Conservation (phyloP, 2,113 vertebrate species). For the Cavia aperea region DNA sequence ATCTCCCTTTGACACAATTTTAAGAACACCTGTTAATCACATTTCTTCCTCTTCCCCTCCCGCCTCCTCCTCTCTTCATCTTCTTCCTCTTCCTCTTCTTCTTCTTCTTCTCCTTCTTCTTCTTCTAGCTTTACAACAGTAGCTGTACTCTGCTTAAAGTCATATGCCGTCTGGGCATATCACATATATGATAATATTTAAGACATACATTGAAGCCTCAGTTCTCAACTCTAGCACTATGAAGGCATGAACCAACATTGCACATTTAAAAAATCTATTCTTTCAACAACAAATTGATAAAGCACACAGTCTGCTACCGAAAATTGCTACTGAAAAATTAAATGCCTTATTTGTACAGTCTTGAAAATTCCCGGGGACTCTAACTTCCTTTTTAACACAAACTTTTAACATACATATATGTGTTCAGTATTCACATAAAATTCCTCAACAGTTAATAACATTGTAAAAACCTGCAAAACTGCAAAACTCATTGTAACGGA, state of each 20-base stretch:
- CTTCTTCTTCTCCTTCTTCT: slow-evolving; percentile 20
- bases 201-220: slow-evolving; percentile 61
- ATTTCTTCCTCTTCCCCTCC: too few relatives aligned
- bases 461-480: slow-evolving; percentile 83
- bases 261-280: slow-evolving; percentile 46
- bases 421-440: slow-evolving; percentile 78
- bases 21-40: neutral
- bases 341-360: slow-evolving; percentile 60
- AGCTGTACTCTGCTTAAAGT: slow-evolving; percentile 61
- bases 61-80: too few relatives aligned
- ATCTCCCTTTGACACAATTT: too few relatives aligned
- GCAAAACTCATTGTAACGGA: slow-evolving; percentile 82
- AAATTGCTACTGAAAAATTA: slow-evolving; percentile 70
- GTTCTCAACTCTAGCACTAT: slow-evolving; percentile 48
- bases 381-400: slow-evolving; percentile 52
- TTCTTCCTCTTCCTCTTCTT: too few relatives aligned
- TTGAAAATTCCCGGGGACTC: slow-evolving; percentile 69
- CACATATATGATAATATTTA: slow-evolving; percentile 33
- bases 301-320: slow-evolving; percentile 42
- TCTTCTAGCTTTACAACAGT: slow-evolving; percentile 44
- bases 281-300: slow-evolving; percentile 63
- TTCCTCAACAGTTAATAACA: slow-evolving; percentile 80
- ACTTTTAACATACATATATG: slow-evolving; percentile 72
- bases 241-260: slow-evolving; percentile 60
- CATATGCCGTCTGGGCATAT: slow-evolving; percentile 70